Base-by-base conservation (phyloP, 2,797 vertebrate species). In the Urosaurus nigricauda region DNA sequence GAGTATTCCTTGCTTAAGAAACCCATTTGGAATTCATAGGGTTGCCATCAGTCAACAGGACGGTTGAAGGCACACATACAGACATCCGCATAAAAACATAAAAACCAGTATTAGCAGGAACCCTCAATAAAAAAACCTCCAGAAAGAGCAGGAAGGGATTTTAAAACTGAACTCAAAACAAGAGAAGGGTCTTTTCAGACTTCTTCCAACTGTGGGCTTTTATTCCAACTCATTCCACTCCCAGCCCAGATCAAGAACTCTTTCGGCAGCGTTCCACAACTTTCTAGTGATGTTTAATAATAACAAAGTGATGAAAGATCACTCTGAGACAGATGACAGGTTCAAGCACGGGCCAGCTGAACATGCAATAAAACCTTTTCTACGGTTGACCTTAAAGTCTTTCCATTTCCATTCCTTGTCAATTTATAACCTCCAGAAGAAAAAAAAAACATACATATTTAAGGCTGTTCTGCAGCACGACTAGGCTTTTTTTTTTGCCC, bases 401-500 rank as follows among this genome's bases (percentile, higher is more conserved):
- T 63, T 32, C 70, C 40, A 37, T 51, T 82, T 11, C 70, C 12
- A 1, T 60, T 43, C 53, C 32, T 47, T 53, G n/a, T 16, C 16
- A 51, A 7, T 32, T 8, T 35, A 63, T 26, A 35, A 19, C 70
- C 71, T 65, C 37, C n/a, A 12, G 43, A 14, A 7, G 3, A 4
- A 11, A 51, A 16, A 7, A 7, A 7, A 5, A 11, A 47, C 5
- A 16, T 5, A 43, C 5, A 43, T 43, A 43, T 47, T 17, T 47
- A 79, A 87, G 92, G n/a, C 58, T 40, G 0, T 2, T 47, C 19
- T 24, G 14, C 63, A 12, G 13, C 88, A 75, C 68, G 9, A 13
- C 0, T 26, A 26, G 80, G 83, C 58, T 87, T 88, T 70, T 75
- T 87, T 88, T 70, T 75, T 81, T 87, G 91, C 92, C 93, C 29